A percentile compares a stretch with the other conserved stretches of the same genome.
phyloP scores from a whole-genome alignment of 1,140 invertebrate genomes.

The Whitmania pigra region DNA sequence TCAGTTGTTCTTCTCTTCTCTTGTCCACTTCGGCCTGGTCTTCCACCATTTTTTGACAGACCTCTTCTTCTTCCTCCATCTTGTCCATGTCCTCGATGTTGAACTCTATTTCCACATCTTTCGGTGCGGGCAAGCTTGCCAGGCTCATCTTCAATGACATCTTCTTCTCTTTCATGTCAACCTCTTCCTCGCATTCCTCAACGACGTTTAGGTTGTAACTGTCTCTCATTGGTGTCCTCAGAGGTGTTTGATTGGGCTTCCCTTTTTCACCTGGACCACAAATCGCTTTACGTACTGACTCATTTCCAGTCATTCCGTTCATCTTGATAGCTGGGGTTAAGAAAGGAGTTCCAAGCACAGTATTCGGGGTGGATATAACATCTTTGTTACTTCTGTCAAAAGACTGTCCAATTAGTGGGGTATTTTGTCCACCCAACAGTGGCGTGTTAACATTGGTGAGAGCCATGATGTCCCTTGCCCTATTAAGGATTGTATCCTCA shows the following conservation, averaged over 20 bases:
- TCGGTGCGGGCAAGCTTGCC: constrained; percentile 67
- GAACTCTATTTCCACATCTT: constrained; percentile 95
- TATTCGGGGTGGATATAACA: constrained; percentile 77
- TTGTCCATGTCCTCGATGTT: constrained; percentile 78
- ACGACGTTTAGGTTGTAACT: constrained; percentile 75
- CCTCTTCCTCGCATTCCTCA: constrained; percentile 44
- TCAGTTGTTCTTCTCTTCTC: constrained; percentile 50
- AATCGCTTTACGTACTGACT: constrained; percentile 25
- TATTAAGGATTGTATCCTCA: constrained; percentile 59
- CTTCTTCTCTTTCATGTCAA: background rate
- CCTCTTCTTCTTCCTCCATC: constrained; percentile 74
- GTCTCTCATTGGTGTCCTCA: constrained; percentile 61
- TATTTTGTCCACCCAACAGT: constrained; percentile 84
- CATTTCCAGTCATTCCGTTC: constrained; percentile 10
- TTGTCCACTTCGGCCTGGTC: constrained; percentile 76
- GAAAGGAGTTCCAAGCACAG: constrained; percentile 82
- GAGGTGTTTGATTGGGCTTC: constrained; percentile 30
- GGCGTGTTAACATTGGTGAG: constrained; percentile 93
- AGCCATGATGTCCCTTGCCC: constrained; percentile 97
- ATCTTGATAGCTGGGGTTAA: constrained; percentile 47
- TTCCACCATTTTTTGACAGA: constrained; percentile 39
- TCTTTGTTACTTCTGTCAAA: constrained; percentile 69
- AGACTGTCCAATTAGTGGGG: constrained; percentile 60
- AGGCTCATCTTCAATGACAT: constrained; percentile 48
- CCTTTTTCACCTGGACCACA: constrained; percentile 26